Base-by-base conservation (phyloP, 2,113 vertebrate genomes). In the Osmerus mordax region DNA sequence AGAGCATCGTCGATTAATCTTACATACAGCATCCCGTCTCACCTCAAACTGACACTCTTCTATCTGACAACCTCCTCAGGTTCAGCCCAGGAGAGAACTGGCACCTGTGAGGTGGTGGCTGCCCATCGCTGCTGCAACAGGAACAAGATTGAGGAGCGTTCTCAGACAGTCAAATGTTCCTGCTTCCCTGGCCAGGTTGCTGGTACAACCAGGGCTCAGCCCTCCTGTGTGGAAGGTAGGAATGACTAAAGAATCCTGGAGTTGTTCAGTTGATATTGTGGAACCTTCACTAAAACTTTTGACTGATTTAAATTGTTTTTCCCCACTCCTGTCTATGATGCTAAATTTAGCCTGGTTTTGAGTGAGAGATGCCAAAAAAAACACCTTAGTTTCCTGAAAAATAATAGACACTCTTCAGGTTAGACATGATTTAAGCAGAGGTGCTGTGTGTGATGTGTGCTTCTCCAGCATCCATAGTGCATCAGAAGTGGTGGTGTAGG, bases 161-260 rank as follows among this genome's bases (percentile, higher is more conserved):
- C 96, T 0, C 96, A 98, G 70, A 99, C 96, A 0, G 95, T 98
- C 83, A 99, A 96, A 88, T 99, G 96, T 56, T 97, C 96, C 54
- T 99, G 97, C 82, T 94, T 97, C 84, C 94, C 95, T 0, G 96
- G 97, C 13, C 95, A 98, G 88, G 96, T 98, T 41, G 96, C 96
- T 0, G 96, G 96, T 6, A 98, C 97, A 0, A 97, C 95, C 0
- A 89, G 92, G 54, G 94, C 95, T 0, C 89, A 90, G 83, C 96
- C 97, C 79, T 98, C 96, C 4, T 99, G 96, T 0, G 96, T 98
- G 61, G 96, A 99, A 93, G 96, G 96, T 99, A 94, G 73, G 69
- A 58, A 32, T 3, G 4, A 36, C 32, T 36, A 36, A 36, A 36
- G 63, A 28, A 47, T 41, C 18, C 63, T 29, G 0, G n/a, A 19